phyloP scores from a whole-genome alignment of 2,797 vertebrate genomes.

The Syncerus caffer region DNA sequence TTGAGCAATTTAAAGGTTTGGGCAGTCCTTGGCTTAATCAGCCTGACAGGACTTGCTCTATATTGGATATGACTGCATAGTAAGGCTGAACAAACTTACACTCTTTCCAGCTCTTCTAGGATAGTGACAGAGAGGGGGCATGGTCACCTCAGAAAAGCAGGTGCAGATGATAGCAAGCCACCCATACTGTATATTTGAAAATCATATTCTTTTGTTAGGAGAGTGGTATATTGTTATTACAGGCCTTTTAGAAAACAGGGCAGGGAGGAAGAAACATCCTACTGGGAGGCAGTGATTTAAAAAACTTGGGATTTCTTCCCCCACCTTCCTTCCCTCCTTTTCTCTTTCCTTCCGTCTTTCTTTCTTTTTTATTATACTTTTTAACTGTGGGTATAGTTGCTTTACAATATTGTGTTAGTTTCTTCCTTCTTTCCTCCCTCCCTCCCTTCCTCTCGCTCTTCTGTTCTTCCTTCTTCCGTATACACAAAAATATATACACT shows the following conservation, averaged over 20 bases:
- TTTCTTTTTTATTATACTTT: not conserved
- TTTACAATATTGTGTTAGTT: not conserved
- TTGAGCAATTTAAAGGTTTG: not conserved
- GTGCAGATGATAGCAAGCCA: not conserved
- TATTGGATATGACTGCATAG: not conserved
- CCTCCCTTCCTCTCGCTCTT: fast-evolving
- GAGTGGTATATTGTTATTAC: not conserved
- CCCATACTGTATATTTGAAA: not conserved
- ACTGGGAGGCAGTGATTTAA: not conserved
- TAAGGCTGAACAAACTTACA: not conserved
- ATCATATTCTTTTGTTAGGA: not conserved
- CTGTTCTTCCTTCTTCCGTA: not conserved
- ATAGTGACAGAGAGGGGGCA: not conserved
- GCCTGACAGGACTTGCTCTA: not conserved
- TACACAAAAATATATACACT: not conserved
- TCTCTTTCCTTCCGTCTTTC: fast-evolving
- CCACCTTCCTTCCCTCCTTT: not conserved
- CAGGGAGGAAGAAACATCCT: not conserved
- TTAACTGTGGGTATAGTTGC: not conserved
- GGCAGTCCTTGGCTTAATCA: not conserved
- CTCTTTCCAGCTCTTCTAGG: not conserved
- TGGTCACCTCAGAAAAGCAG: not conserved
- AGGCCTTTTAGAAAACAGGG: not conserved
- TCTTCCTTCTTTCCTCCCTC: not conserved
- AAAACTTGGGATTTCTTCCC: not conserved